These are phyloP conservation scores for Hydrolagus colliei DNA, from an alignment of 2,797 vertebrate genomes.

Conservation along the genomic window DNA sequence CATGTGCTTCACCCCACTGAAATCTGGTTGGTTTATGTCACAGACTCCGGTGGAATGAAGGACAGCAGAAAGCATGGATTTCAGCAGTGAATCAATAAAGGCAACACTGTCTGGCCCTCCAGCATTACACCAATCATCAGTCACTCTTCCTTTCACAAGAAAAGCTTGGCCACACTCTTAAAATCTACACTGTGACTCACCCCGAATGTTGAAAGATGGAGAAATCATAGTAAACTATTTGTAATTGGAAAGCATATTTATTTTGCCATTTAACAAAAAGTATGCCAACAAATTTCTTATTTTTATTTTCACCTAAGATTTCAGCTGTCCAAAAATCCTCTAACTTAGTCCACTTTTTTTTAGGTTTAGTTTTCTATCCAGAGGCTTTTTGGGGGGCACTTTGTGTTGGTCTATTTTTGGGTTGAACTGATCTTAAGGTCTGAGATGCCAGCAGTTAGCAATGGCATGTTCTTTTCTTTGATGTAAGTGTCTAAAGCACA, in stretches of 20 bases:
- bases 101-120: not conserved
- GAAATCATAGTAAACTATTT: not conserved
- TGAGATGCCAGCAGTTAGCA: not conserved
- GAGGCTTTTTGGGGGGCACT: not conserved
- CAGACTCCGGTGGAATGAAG: slow-evolving; percentile 99
- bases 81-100: not conserved
- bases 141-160: not conserved
- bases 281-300: not conserved
- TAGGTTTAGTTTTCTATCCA: not conserved
- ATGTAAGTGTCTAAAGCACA: not conserved
- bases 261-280: not conserved
- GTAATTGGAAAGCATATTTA: not conserved
- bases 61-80: slow-evolving; percentile 81
- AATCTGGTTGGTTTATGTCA: slow-evolving; percentile 86
- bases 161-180: not conserved
- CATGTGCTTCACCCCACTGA: slow-evolving; percentile 98
- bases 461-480: not conserved
- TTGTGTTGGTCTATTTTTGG: not conserved
- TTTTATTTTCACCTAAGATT: not conserved
- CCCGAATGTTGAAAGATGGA: not conserved
- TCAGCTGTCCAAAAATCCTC: not conserved
- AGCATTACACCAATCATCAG: not conserved
- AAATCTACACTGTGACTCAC: not conserved
- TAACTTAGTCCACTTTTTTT: not conserved
- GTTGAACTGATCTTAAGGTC: not conserved